A percentile compares a stretch with the other conserved stretches of the same genome.
Conservation (phyloP, 1,140 invertebrate genomes). For the Pseudomyrmex sp. region DNA sequence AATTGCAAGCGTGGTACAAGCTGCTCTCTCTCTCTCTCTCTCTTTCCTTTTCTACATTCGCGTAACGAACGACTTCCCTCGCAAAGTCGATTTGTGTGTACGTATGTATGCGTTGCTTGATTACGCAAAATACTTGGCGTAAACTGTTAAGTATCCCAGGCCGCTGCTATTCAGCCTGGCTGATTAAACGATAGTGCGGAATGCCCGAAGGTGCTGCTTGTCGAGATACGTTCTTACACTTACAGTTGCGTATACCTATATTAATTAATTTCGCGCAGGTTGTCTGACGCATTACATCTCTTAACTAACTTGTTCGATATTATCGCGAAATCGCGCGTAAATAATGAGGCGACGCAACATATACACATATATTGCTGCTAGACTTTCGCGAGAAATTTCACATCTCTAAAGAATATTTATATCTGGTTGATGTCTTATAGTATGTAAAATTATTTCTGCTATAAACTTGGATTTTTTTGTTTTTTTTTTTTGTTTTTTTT, state of each 20-base stretch:
- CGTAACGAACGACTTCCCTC: conserved; percentile 6
- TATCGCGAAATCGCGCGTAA: not conserved
- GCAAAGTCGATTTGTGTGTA: not conserved
- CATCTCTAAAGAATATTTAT: too few species aligned
- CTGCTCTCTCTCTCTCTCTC: not conserved
- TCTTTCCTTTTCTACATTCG: too few species aligned
- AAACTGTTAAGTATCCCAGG: conserved; percentile 14
- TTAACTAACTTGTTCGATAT: not conserved
- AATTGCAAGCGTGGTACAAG: conserved; percentile 13
- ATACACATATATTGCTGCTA: not conserved
- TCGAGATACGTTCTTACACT: conserved; percentile 24
- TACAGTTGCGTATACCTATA: conserved; percentile 4
- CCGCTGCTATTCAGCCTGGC: not conserved
- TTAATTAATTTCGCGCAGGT: conserved; percentile 59
- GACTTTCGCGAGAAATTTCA: not conserved
- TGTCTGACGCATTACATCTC: not conserved
- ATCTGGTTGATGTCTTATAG: too few species aligned
- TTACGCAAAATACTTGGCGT: conserved; percentile 34
- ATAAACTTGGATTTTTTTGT: too few species aligned
- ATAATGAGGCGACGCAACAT: not conserved
- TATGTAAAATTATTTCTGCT: too few species aligned
- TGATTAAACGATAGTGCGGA: conserved; percentile 38
- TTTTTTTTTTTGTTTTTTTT: too few species aligned
- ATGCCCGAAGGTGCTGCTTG: not conserved
- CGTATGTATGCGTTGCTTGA: not conserved